phyloP scores from a whole-genome alignment of 2,113 vertebrate genomes.

The Chrysemys picta region DNA sequence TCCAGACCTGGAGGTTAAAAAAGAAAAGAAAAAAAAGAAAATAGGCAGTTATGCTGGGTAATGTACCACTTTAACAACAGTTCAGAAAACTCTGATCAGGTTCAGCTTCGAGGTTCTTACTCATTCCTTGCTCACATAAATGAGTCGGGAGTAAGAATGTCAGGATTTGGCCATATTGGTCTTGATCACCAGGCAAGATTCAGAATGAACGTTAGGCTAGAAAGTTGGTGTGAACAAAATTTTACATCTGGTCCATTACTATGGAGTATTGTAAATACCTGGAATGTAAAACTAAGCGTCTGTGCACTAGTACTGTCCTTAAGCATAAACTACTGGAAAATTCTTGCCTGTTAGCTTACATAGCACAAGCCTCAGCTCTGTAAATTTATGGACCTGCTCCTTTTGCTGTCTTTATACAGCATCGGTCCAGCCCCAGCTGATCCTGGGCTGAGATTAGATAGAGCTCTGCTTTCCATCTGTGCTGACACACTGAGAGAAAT shows the following conservation, averaged over 20 bases:
- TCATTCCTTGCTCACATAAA: rapidly evolving
- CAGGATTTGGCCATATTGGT: neutral
- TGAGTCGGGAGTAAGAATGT: neutral
- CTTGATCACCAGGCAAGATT: neutral
- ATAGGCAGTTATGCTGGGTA: neutral
- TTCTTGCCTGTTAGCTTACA: slow-evolving; percentile 4
- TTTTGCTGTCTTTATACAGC: slow-evolving; percentile 31
- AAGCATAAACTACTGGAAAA: slow-evolving; percentile 43
- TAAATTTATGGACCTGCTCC: slow-evolving; percentile 31
- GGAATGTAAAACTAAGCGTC: slow-evolving; percentile 34
- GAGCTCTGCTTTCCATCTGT: slow-evolving; percentile 56
- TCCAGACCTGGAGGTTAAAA: neutral
- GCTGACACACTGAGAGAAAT: slow-evolving; percentile 47
- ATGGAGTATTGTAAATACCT: slow-evolving; percentile 45
- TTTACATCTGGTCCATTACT: slow-evolving; percentile 18
- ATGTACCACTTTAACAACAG: rapidly evolving
- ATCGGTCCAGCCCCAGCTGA: slow-evolving; percentile 53
- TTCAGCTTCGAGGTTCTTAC: neutral
- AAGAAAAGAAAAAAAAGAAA: neutral
- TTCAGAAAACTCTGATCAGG: rapidly evolving
- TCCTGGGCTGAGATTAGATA: slow-evolving; percentile 64
- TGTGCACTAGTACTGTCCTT: slow-evolving; percentile 32
- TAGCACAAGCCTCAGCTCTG: neutral
- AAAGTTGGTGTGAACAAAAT: slow-evolving; percentile 12
- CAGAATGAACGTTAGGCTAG: neutral